These are phyloP conservation scores for Aradophagus sp. DNA, from an alignment of 1,140 invertebrate species.

Conservation along the genomic window DNA sequence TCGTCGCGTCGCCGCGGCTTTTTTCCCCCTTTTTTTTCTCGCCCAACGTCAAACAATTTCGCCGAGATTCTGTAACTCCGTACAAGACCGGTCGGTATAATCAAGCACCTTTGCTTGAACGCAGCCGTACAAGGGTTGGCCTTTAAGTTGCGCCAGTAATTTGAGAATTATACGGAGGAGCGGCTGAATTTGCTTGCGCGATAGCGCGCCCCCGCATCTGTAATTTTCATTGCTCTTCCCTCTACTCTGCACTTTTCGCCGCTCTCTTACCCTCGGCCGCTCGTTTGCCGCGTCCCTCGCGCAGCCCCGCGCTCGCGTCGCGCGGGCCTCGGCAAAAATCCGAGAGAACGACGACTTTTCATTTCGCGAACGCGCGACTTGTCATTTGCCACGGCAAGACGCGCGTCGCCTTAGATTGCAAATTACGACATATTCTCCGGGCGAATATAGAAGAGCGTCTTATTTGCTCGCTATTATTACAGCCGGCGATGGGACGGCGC, in stretches of 20 bases:
- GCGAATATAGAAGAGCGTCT: slow-evolving; percentile 43
- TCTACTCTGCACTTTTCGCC: slow-evolving; percentile 27
- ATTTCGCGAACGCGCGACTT: slow-evolving; percentile 61
- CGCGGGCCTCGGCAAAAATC: slow-evolving; percentile 37
- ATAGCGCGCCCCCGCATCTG: slow-evolving; percentile 59
- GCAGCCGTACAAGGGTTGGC: slow-evolving; percentile 64
- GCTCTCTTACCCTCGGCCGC: slow-evolving; percentile 12
- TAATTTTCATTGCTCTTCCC: slow-evolving; percentile 62
- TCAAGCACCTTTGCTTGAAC: slow-evolving; percentile 62
- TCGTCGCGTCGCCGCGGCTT: too few relatives aligned
- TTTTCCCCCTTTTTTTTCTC: too few relatives aligned
- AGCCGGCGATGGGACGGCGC: slow-evolving; percentile 16
- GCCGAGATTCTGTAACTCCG: slow-evolving; percentile 26
- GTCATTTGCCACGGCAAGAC: slow-evolving; percentile 58
- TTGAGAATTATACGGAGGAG: slow-evolving; percentile 67
- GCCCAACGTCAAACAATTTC: slow-evolving; percentile 16
- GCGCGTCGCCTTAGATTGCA: slow-evolving; percentile 54
- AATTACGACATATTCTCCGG: slow-evolving; percentile 58
- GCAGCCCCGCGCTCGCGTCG: slow-evolving; percentile 14
- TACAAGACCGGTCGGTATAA: slow-evolving; percentile 60
- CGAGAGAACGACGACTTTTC: slow-evolving; percentile 59
- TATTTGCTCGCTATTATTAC: slow-evolving; percentile 51
- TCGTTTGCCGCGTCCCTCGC: slow-evolving; percentile 15
- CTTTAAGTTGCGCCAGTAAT: slow-evolving; percentile 68
- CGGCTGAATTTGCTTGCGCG: slow-evolving; percentile 56